Conservation (phyloP, 2,797 vertebrate genomes). For the Percopsis omiscomaycus region DNA sequence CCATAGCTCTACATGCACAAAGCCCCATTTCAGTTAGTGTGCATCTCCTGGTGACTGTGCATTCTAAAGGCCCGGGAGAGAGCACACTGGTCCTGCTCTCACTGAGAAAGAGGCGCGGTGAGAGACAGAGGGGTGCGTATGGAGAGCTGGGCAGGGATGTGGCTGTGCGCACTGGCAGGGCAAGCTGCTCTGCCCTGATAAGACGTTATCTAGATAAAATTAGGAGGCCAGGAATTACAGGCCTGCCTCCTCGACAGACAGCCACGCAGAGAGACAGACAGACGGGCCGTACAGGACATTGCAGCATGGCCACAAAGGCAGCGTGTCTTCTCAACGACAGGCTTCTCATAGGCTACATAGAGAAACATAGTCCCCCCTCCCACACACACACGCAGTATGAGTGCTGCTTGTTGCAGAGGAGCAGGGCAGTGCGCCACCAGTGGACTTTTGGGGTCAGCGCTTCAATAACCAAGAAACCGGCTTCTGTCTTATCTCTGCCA, state of each 20-base stretch:
- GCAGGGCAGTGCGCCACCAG: slow-evolving; percentile 44
- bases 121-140: slow-evolving; percentile 2
- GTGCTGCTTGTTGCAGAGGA: slow-evolving; percentile 12
- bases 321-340: slow-evolving; percentile 14
- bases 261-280: slow-evolving; percentile 28
- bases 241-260: slow-evolving; percentile 40
- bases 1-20: too few relatives aligned
- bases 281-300: slow-evolving; percentile 34
- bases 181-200: slow-evolving; percentile 76
- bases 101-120: background rate
- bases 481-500: slow-evolving; percentile 75
- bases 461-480: slow-evolving; percentile 71
- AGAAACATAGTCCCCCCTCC: background rate
- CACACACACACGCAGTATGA: background rate
- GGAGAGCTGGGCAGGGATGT: slow-evolving; percentile 71
- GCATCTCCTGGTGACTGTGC: too few relatives aligned
- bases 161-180: slow-evolving; percentile 55
- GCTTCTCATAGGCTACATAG: slow-evolving; percentile 2
- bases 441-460: slow-evolving; percentile 54
- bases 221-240: slow-evolving; percentile 68
- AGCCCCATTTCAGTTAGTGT: too few relatives aligned
- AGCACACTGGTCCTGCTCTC: slow-evolving; percentile 1
- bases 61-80: background rate
- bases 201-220: slow-evolving; percentile 79
- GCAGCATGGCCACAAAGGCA: slow-evolving; percentile 25